Conservation (phyloP, 2,888 invertebrate genomes). For the Drosophila kambysellisi region DNA sequence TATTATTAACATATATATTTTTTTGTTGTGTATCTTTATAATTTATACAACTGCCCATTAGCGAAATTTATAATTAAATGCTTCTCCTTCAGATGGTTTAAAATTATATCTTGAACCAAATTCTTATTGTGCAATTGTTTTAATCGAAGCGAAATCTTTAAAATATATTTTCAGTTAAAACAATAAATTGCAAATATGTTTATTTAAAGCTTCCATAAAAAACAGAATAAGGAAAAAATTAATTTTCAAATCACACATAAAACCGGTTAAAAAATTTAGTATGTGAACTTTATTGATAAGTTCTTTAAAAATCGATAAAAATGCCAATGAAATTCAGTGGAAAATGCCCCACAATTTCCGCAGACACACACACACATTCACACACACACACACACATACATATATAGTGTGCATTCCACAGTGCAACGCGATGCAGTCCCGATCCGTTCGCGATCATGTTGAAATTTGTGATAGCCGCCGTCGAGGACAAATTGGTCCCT, state of each 20-base stretch:
- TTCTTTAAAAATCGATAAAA: constrained; percentile 57
- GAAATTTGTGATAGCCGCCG: constrained; percentile 76
- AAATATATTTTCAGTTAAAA: background rate
- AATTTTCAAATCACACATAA: background rate
- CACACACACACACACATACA: background rate
- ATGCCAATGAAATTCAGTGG: constrained; percentile 50
- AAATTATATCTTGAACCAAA: background rate
- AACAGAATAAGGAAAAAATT: background rate
- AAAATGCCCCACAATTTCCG: constrained; percentile 36
- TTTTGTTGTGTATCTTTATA: background rate
- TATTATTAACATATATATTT: background rate
- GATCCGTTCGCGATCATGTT: constrained; percentile 69
- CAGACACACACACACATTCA: background rate
- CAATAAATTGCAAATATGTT: background rate
- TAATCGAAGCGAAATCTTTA: background rate
- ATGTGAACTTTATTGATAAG: constrained; percentile 18
- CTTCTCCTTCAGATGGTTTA: background rate
- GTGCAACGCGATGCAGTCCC: constrained; percentile 35
- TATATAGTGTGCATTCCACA: constrained; percentile 38
- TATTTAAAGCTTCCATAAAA: background rate
- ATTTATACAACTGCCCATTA: background rate
- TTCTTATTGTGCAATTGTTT: background rate
- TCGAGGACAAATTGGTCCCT: constrained; percentile 80
- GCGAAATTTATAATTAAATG: background rate
- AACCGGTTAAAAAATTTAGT: background rate